phyloP scores from a whole-genome alignment of 2,113 vertebrate genomes.

The Prunella fulvescens region DNA sequence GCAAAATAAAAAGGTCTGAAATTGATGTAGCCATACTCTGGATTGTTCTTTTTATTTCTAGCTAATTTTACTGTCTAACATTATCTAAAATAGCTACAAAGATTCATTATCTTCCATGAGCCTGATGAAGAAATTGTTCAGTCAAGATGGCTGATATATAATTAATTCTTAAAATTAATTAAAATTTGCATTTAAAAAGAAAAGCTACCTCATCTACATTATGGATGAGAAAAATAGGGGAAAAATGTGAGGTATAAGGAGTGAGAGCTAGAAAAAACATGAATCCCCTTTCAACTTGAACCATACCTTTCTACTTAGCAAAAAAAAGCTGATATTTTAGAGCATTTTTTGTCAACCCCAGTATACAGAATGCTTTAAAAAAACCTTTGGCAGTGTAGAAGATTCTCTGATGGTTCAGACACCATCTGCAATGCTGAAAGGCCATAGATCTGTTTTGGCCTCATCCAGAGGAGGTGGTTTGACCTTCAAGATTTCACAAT shows the following conservation, averaged over 20 bases:
- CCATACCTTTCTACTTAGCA: background rate
- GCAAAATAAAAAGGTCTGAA: background rate
- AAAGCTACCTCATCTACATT: background rate
- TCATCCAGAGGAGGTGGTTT: background rate
- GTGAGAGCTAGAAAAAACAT: background rate
- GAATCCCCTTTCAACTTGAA: background rate
- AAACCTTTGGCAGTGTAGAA: background rate
- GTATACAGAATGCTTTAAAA: background rate
- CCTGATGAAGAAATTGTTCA: background rate
- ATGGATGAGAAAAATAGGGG: background rate
- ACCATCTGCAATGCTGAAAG: background rate
- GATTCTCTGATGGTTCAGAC: background rate
- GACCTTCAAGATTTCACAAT: background rate
- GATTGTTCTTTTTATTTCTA: background rate
- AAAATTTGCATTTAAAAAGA: background rate
- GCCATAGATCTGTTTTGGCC: background rate
- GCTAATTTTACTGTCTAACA: background rate
- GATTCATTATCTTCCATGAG: background rate
- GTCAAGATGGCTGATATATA: background rate
- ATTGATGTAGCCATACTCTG: background rate
- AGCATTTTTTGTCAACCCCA: background rate
- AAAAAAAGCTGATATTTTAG: background rate
- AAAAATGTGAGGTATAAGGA: background rate
- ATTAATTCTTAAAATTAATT: background rate
- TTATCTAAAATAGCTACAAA: background rate